Base-by-base conservation (phyloP, 1,140 invertebrate genomes). In the Octopus bimaculoides region DNA sequence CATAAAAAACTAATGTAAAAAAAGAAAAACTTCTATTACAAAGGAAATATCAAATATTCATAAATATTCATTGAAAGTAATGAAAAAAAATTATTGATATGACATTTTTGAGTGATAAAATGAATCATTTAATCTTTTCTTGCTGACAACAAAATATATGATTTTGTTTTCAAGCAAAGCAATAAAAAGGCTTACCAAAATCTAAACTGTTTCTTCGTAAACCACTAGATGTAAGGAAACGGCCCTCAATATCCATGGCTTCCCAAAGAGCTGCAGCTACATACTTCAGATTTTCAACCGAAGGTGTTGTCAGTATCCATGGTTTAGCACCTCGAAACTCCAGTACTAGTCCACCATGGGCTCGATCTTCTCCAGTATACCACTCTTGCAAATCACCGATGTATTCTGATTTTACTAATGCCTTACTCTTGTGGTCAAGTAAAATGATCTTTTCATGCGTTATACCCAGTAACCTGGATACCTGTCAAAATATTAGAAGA, bases 381-480 rank as follows among this genome's bases (percentile, higher is more conserved):
- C 93, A 94, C 89, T 94, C 91, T 89, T 93, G 90, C n/a, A 94
- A 90, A 83, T 93, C 93, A 8, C 90, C 87, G 26, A 93, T 93
- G 78, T 91, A 90, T 84, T 94, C 93, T 26, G 89, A 89, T 85
- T 93, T 93, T 8, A 93, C 90, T 26, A 93, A 87, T 9, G 92
- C 88, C 84, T 93, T 93, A 1, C 93, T 93, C 83, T 93, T 93
- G 85, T 90, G 92, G 89, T 94, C 93, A 73, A 94, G 88, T 14
- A 94, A 89, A 56, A 93, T 91, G 53, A 94, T 91, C 82, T 91
- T 92, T 78, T 92, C 91, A 52, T 90, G 89, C 53, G 92, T 92
- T 76, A 94, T 91, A 56, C 93, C 93, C 54, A 94, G 87, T 2
- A 94, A 84, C 6, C 93, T 88, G 17, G 92, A 90, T 12, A 93